Base-by-base conservation (phyloP, 2,797 vertebrate genomes). In the Pygocentrus nattereri region DNA sequence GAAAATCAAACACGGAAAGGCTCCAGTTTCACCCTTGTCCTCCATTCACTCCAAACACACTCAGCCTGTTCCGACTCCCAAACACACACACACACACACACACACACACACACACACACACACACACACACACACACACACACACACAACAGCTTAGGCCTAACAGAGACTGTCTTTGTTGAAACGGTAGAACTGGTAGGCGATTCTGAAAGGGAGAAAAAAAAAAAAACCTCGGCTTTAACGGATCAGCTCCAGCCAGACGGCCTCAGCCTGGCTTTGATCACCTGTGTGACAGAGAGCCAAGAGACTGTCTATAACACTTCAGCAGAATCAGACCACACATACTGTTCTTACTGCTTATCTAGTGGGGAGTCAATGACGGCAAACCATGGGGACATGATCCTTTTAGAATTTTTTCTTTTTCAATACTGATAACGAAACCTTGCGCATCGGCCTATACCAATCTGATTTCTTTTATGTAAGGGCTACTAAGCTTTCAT, bases 131-230 rank as follows among this genome's bases (percentile, higher is more conserved):
- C 23, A 16, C 59, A 12, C n/a, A 69, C 62, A 54, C 7, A 80
- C 59, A 77, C 44, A 70, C 58, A 56, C 58, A 6, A 15, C 68
- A 50, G 16, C 56, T 77, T 68, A 58, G 27, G 5, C 30, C 65
- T 11, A 74, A 84, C 82, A 84, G 70, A 82, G 80, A 27, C 44
- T 0, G 56, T 58, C 85, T 81, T 87, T 87, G 81, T 85, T 81
- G 69, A 71, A 85, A 68, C 50, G 65, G 71, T 61, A 23, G 34
- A 65, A 31, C 25, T 58, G 62, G 59, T 62, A 61, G 27, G 78
- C 73, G 41, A 8, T 71, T 85, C 56, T 47, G 65, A 62, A 71
- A 16, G 44, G 30, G 31, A 31, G n/a, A 3, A 21, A 31, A 70
- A 38, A n/a, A 12, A 44, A 73, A 23, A 65, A 18, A 76, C 52